Percentiles rank a stretch among this genome's conserved stretches.
phyloP scores from a whole-genome alignment of 1,140 invertebrate genomes.

The Tetramorium alpestre region DNA sequence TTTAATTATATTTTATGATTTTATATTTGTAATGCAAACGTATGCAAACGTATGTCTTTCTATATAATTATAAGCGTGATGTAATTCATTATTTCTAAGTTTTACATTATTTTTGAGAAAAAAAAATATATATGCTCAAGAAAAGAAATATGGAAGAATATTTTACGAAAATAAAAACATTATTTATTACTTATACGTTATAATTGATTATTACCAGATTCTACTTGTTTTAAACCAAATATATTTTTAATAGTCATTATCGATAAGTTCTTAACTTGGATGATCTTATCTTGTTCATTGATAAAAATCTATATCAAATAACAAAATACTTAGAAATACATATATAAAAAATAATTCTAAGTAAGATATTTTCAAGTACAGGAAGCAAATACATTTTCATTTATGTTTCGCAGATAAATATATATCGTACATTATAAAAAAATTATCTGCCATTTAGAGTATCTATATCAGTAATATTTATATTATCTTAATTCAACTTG shows the following conservation, averaged over 20 bases:
- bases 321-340: neutral
- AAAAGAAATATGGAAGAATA: neutral
- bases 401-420: slow-evolving; percentile 17
- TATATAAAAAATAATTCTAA: neutral
- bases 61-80: neutral
- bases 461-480: neutral
- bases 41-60: neutral
- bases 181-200: slow-evolving; percentile 2
- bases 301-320: neutral
- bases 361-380: neutral
- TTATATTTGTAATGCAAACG: neutral
- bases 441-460: neutral
- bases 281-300: neutral
- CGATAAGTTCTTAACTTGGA: neutral
- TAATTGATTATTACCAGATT: neutral
- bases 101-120: slow-evolving; percentile 28
- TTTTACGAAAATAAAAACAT: slow-evolving; percentile 23
- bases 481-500: neutral
- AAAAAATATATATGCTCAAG: neutral
- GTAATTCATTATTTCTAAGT: neutral
- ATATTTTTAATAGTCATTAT: neutral
- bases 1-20: neutral
- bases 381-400: neutral
- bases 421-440: neutral
- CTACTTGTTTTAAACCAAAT: neutral